Evolutionary conservation across 2,797 vertebrate species (phyloP).

Genomic region (Acanthopagrus latus): DNA sequence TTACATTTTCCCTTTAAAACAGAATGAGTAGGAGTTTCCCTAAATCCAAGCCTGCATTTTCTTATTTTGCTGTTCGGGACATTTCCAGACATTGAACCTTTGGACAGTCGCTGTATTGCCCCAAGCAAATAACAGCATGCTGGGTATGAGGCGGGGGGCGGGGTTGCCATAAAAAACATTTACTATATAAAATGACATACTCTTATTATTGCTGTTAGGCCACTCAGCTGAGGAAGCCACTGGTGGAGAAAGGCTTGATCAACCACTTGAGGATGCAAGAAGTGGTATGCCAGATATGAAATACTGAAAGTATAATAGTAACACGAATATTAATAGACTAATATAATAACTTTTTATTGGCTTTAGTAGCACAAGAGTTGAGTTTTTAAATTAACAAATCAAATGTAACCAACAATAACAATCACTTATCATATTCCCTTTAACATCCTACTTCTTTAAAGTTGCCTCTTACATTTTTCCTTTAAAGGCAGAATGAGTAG

Average conservation of each 20-base stretch:
- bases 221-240: conserved; percentile 22
- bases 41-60: too few species aligned
- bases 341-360: background rate
- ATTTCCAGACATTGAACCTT: too few species aligned
- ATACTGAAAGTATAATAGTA: conserved; percentile 20
- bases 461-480: background rate
- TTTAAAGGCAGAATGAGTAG: too few species aligned
- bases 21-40: too few species aligned
- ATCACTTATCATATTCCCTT: background rate
- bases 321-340: conserved; percentile 14
- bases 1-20: too few species aligned
- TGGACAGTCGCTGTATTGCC: too few species aligned
- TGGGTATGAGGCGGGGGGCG: too few species aligned
- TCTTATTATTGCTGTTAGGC: conserved; percentile 48
- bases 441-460: conserved; percentile 1
- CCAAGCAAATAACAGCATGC: too few species aligned
- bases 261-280: conserved; percentile 28
- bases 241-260: conserved; percentile 34
- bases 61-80: too few species aligned
- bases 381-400: conserved; percentile 6
- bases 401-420: background rate
- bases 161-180: background rate
- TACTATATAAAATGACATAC: conserved; percentile 16
- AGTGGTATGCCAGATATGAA: conserved; percentile 43
- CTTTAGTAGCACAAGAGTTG: background rate